Percentiles rank a stretch among this genome's conserved stretches.
Evolutionary conservation across 1,140 invertebrate species (phyloP).

Genomic region (Cydia fagiglandana): DNA sequence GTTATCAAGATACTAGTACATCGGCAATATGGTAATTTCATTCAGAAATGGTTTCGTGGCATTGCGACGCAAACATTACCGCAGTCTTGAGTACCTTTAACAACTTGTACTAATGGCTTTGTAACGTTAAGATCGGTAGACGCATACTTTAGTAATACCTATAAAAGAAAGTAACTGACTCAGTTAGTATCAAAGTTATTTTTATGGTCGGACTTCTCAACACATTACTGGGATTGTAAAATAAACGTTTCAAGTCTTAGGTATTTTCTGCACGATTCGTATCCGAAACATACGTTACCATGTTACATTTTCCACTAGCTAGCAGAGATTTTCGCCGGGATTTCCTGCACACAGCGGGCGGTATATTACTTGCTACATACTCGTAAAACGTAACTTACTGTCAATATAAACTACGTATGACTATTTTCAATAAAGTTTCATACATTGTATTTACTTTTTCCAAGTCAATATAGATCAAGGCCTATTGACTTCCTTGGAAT

Average conservation of each 20-base stretch:
- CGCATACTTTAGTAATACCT: background rate
- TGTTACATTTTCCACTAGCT: background rate
- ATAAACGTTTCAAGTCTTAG: background rate
- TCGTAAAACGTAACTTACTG: no score
- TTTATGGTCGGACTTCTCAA: background rate
- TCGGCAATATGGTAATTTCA: conserved; percentile 24
- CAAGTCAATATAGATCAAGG: no score
- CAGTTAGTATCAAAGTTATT: background rate
- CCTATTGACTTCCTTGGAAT: no score
- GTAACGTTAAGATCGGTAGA: background rate
- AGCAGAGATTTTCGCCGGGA: background rate
- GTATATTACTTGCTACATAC: no score
- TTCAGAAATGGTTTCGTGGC: background rate
- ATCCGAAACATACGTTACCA: background rate
- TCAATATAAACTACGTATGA: no score
- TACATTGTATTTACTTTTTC: no score
- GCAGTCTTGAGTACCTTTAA: background rate
- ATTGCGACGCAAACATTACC: background rate
- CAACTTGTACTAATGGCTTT: background rate
- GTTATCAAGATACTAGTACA: conserved; percentile 12
- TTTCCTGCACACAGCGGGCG: background rate
- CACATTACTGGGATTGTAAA: background rate
- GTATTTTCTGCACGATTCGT: background rate
- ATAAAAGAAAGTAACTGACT: background rate
- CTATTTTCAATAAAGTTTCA: no score